These are phyloP conservation scores for Schizopygopsis malacanthus DNA, from an alignment of 2,797 vertebrate genomes.

Conservation along the genomic window DNA sequence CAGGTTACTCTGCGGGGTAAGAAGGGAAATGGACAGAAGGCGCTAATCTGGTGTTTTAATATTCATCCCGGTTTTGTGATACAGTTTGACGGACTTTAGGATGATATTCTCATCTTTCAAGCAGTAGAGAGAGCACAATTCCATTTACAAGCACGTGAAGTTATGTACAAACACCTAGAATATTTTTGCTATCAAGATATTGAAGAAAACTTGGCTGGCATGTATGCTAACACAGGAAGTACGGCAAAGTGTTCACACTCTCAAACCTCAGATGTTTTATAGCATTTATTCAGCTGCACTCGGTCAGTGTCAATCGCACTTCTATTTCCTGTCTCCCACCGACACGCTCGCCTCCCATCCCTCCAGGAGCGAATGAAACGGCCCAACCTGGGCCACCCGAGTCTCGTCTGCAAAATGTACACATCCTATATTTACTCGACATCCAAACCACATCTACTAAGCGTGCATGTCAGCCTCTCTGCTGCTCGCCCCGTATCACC, in stretches of 20 bases:
- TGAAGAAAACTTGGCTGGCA: not conserved
- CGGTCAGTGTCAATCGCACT: slow-evolving; percentile 68
- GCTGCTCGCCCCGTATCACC: slow-evolving; percentile 88
- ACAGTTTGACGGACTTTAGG: slow-evolving; percentile 15
- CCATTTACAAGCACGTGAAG: not conserved
- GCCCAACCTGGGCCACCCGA: slow-evolving; percentile 64
- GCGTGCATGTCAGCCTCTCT: slow-evolving; percentile 71
- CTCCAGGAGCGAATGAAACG: slow-evolving; percentile 61
- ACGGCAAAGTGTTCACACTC: slow-evolving; percentile 17
- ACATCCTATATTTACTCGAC: slow-evolving; percentile 84
- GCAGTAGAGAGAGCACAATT: slow-evolving; percentile 5
- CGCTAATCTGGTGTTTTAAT: not conserved
- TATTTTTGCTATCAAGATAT: not conserved
- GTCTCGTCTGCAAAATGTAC: slow-evolving; percentile 69
- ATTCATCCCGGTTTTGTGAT: slow-evolving; percentile 18
- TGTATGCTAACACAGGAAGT: not conserved
- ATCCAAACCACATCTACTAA: slow-evolving; percentile 84
- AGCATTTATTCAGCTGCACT: slow-evolving; percentile 71
- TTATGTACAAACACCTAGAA: not conserved
- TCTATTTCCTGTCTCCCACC: slow-evolving; percentile 61
- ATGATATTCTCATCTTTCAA: not conserved
- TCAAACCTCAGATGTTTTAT: slow-evolving; percentile 73
- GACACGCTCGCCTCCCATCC: slow-evolving; percentile 53
- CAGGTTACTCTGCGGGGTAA: slow-evolving; percentile 33
- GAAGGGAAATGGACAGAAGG: slow-evolving; percentile 25